A percentile compares a stretch with the other conserved stretches of the same genome.
phyloP scores from a whole-genome alignment of 2,888 invertebrate genomes.

The Eristalis pertinax region DNA sequence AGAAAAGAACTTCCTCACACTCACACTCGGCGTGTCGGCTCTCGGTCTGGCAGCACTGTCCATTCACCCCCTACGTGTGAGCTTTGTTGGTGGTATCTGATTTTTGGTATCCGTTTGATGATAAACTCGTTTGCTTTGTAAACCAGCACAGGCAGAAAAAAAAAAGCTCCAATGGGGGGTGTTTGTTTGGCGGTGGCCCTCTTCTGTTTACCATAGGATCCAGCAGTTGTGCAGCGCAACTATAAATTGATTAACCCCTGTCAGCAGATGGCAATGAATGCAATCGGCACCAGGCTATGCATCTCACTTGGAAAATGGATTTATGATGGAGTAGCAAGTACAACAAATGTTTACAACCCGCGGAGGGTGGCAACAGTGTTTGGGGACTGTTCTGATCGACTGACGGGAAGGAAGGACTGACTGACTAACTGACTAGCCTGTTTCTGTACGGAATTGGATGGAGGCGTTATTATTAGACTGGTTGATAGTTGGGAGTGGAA shows the following conservation, averaged over 20 bases:
- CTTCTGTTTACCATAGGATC: neutral
- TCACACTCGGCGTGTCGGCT: neutral
- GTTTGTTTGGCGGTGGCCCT: neutral
- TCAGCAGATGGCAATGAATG: slow-evolving; percentile 30
- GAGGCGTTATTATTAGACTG: slow-evolving; percentile 24
- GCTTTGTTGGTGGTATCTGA: slow-evolving; percentile 25
- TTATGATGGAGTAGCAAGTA: neutral
- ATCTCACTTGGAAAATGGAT: slow-evolving; percentile 18
- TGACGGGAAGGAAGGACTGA: too few species aligned
- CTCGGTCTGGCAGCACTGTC: neutral
- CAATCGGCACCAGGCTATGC: slow-evolving; percentile 1
- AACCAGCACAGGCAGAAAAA: neutral
- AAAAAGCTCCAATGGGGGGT: neutral
- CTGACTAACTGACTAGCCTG: neutral
- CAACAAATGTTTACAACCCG: neutral
- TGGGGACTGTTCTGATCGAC: neutral
- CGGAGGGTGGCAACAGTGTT: neutral
- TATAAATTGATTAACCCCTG: slow-evolving; percentile 39
- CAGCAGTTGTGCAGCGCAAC: neutral
- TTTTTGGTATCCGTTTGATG: slow-evolving; percentile 13
- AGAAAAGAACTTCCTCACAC: slow-evolving; percentile 14
- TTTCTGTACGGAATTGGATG: slow-evolving; percentile 17
- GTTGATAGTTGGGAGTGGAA: slow-evolving; percentile 3
- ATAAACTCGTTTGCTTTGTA: slow-evolving; percentile 12
- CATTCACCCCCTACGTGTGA: slow-evolving; percentile 37